Conservation (phyloP, 35 echinoderm and acorn worm genomes). For the Apostichopus californicus region DNA sequence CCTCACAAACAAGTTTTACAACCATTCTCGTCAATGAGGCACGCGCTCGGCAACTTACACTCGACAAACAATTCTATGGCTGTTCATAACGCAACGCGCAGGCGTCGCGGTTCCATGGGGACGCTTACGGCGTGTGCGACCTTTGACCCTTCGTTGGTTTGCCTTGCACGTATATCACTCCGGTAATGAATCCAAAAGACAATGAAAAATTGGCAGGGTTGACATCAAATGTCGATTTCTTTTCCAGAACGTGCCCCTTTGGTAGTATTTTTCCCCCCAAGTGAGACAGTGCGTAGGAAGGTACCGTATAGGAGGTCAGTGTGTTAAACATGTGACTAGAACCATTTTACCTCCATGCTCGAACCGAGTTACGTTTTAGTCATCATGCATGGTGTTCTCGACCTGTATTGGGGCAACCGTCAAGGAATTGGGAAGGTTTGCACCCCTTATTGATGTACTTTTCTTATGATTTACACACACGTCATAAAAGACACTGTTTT, state of each 20-base stretch:
- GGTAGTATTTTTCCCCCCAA: not conserved
- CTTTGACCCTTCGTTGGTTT: not conserved
- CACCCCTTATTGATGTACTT: too few species aligned
- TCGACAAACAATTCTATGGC: not conserved
- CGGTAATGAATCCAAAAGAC: not conserved
- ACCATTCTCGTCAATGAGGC: not conserved
- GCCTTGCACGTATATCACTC: not conserved
- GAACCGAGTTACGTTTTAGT: not conserved
- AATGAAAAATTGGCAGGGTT: not conserved
- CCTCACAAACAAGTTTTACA: slow-evolving; percentile 18
- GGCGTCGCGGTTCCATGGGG: slow-evolving; percentile 1
- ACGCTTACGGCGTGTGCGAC: slow-evolving; percentile 1
- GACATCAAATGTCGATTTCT: not conserved
- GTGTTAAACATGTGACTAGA: not conserved
- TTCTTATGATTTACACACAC: too few species aligned
- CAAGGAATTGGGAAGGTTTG: too few species aligned
- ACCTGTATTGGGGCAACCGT: too few species aligned
- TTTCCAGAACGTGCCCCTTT: not conserved
- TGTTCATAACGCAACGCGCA: not conserved
- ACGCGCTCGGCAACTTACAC: not conserved
- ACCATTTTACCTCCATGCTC: not conserved
- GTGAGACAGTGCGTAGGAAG: not conserved
- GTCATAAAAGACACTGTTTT: too few species aligned
- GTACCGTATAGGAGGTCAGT: not conserved
- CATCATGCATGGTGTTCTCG: not conserved